A percentile compares a stretch with the other conserved stretches of the same genome.
Conservation (phyloP, 2,797 vertebrate genomes). For the Argya squamiceps region DNA sequence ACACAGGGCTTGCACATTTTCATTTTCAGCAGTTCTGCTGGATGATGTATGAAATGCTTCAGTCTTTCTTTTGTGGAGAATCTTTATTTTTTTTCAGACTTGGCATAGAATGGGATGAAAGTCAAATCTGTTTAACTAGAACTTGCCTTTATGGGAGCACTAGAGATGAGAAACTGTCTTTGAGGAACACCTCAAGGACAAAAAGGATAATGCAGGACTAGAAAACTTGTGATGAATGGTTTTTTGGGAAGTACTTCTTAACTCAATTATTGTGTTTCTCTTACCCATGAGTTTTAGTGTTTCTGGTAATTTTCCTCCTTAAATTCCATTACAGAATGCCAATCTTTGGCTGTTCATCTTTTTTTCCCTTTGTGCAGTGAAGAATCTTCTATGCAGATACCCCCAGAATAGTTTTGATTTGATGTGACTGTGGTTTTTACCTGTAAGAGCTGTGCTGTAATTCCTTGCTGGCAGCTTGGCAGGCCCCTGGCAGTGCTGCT, state of each 20-base stretch:
- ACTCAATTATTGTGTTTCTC: neutral
- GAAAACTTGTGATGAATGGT: neutral
- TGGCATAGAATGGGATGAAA: neutral
- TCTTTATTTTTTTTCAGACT: neutral
- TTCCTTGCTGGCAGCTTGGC: neutral
- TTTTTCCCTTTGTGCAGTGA: neutral
- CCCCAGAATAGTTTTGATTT: neutral
- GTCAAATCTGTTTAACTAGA: neutral
- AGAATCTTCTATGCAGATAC: neutral
- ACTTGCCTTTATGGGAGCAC: neutral
- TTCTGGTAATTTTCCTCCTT: neutral
- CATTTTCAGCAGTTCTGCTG: neutral
- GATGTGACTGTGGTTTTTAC: neutral
- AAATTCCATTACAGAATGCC: neutral
- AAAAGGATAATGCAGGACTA: neutral
- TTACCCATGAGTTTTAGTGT: neutral
- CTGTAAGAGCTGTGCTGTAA: neutral
- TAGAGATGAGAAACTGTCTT: neutral
- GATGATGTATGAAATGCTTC: neutral
- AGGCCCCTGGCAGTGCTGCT: neutral
- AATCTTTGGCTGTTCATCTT: rapidly evolving
- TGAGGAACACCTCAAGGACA: neutral
- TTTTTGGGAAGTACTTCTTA: neutral
- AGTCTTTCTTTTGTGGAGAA: neutral
- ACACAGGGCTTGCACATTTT: neutral